phyloP scores from a whole-genome alignment of 2,888 invertebrate species.

The Drosophila emarginata region DNA sequence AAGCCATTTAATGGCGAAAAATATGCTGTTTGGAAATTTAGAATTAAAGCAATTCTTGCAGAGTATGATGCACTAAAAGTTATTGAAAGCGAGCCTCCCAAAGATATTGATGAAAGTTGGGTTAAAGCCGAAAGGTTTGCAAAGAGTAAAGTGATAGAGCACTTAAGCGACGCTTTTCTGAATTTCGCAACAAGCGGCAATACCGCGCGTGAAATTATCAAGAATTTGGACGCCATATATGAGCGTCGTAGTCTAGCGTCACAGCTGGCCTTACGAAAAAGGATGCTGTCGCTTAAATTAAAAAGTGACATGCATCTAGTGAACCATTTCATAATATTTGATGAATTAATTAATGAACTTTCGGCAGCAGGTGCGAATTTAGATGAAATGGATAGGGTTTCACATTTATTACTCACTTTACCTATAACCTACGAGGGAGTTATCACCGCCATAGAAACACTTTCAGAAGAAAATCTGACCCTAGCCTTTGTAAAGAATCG shows the following conservation, averaged over 20 bases:
- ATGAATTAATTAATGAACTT: constrained; percentile 14
- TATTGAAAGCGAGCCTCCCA: background rate
- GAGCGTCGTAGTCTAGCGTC: constrained; percentile 16
- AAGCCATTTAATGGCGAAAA: constrained; percentile 22
- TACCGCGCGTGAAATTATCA: constrained; percentile 2
- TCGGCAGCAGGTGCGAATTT: constrained; percentile 17
- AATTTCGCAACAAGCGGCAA: background rate
- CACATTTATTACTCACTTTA: constrained; percentile 23
- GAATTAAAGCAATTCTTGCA: constrained; percentile 10
- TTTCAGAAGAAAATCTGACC: no score
- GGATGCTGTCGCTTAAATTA: constrained; percentile 6
- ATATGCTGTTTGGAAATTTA: constrained; percentile 24
- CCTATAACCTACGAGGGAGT: constrained; percentile 21
- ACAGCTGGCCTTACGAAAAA: constrained; percentile 10
- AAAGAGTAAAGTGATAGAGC: constrained; percentile 5
- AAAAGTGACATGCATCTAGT: background rate
- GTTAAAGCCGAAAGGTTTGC: constrained; percentile 10
- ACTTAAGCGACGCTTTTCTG: constrained; percentile 5
- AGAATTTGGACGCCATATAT: constrained; percentile 19
- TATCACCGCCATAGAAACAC: constrained; percentile 26
- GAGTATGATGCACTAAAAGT: constrained; percentile 3
- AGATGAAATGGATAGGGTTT: constrained; percentile 30
- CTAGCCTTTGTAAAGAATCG: constrained; percentile 16
- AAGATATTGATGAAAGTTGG: constrained; percentile 10
- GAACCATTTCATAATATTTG: constrained; percentile 22